Evolutionary conservation across 2,888 invertebrate genomes (phyloP).

Genomic region (Saturnia japonica): DNA sequence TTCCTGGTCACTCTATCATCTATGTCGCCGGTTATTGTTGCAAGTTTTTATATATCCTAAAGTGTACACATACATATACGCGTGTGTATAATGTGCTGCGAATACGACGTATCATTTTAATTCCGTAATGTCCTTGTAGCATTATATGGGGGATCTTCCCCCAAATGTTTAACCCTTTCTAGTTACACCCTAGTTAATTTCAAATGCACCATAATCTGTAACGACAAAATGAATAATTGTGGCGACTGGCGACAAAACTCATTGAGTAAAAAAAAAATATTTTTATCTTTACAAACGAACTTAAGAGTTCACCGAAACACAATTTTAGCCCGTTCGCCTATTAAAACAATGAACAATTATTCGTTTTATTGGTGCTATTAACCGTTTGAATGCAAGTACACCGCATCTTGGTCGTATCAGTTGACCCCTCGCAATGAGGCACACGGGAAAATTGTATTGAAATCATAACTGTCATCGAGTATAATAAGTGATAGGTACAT

Average conservation of each 20-base stretch:
- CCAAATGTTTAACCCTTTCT: conserved; percentile 70
- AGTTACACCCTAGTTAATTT: conserved; percentile 64
- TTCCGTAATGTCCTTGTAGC: conserved; percentile 48
- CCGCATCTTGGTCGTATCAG: conserved; percentile 65
- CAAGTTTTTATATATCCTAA: background rate
- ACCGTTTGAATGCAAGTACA: conserved; percentile 51
- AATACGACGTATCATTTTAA: conserved; percentile 33
- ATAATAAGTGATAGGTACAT: conserved; percentile 66
- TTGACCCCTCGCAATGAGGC: conserved; percentile 71
- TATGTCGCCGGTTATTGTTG: background rate
- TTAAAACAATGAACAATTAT: conserved; percentile 62
- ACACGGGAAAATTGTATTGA: conserved; percentile 71
- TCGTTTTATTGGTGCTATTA: conserved; percentile 72
- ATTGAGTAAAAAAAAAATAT: conserved; percentile 10
- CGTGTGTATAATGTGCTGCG: background rate
- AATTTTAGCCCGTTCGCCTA: conserved; percentile 27
- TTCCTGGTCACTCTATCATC: background rate
- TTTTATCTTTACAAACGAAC: conserved; percentile 1
- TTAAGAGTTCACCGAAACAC: conserved; percentile 13
- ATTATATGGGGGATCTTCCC: conserved; percentile 59
- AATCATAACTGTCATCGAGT: conserved; percentile 72
- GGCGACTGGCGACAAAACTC: background rate
- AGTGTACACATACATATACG: background rate
- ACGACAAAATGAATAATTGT: conserved; percentile 32
- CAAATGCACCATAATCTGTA: conserved; percentile 51